Base-by-base conservation (phyloP, 1,140 invertebrate genomes). In the Ephestia elutella region DNA sequence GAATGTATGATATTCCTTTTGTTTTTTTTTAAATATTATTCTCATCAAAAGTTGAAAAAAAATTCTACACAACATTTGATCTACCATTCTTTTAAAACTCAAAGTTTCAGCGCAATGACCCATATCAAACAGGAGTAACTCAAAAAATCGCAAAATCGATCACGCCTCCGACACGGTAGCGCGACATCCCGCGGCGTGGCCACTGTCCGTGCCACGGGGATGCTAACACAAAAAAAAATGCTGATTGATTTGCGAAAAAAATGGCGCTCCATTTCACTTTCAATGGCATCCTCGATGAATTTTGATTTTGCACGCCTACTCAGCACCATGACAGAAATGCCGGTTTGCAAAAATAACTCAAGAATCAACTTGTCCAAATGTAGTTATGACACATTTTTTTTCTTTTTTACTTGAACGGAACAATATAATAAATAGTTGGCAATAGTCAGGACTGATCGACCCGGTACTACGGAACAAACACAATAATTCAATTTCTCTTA, bases 241-340 rank as follows among this genome's bases (percentile, higher is more conserved):
- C 56, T 71, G 76, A 82, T 81, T 64, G 75, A 77, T 81, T 70
- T 54, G 55, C 49, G 56, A 67, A 72, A 80, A 79, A 78, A 66
- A 32, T 32, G 57, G 65, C 63, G 62, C 48, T 35, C 54, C 44
- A 44, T 69, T 66, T 68, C 57, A 71, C 74, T 78, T 76, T 79
- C 71, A 62, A 54, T 65, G 20, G 18, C 17, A 54, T 56, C 35
- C 15, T 44, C 38, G 55, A 58, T 35, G 21, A 18, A 60, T 59
- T 65, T 66, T 56, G 66, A 77, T 78, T 77, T 74, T 71, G 66
- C 75, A 80, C 77, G 76, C 73, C 73, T 63, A 73, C 71, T 80
- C 64, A 64, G 57, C 53, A 54, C 49, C 55, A 53, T 59, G 28
- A 17, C 58, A 32, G 50, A 49, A 19, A 56, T 38, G 44, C 49